Base-by-base conservation (phyloP, 2,113 vertebrate species). In the Melospiza melodia region DNA sequence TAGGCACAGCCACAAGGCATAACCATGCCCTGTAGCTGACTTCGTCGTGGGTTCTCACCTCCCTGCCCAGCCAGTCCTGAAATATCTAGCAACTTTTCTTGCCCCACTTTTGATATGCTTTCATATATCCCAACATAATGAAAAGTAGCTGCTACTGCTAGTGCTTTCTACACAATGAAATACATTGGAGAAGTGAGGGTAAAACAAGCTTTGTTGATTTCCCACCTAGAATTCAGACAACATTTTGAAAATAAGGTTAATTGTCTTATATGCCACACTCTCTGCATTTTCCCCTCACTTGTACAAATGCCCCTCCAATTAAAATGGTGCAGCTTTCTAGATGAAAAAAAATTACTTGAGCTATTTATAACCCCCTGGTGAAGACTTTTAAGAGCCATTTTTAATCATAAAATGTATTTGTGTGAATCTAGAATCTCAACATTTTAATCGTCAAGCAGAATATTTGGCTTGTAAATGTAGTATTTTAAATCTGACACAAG, bases 1-100 rank as follows among this genome's bases (percentile, higher is more conserved):
- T 39, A 96, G 92, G 94, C 93, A 89, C 59, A 93, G n/a, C 95
- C 84, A 84, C 71, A 94, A 90, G 92, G 84, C 88, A 96, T 55
- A 95, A 78, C 44, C 48, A 67, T 93, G 27, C 59, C 91, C 87
- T 95, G 22, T 41, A 84, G 61, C 62, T 92, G 80, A 93, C 20
- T 80, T 93, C 74, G 27, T 95, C 37, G 22, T 44, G 90, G 74
- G n/a, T 39, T 90, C 68, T 87, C 57, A 65, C 75, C 58, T 78
- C 52, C 41, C 74, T 79, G 88, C 51, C 57, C 61, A 85, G 51
- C 15, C 16, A 35, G 46, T 85, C 35, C 65, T 21, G 18, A 87
- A 88, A 92, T 94, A 89, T n/a, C 74, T 37, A 80, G 37, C 76
- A 33, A 84, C 94, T 93, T 87, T 95, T 71, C 87, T 89, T 97